Evolutionary conservation across 30 jellyfish, hydroid and myxozoan species (phyloP).

Genomic region (Cassiopea andromeda): DNA sequence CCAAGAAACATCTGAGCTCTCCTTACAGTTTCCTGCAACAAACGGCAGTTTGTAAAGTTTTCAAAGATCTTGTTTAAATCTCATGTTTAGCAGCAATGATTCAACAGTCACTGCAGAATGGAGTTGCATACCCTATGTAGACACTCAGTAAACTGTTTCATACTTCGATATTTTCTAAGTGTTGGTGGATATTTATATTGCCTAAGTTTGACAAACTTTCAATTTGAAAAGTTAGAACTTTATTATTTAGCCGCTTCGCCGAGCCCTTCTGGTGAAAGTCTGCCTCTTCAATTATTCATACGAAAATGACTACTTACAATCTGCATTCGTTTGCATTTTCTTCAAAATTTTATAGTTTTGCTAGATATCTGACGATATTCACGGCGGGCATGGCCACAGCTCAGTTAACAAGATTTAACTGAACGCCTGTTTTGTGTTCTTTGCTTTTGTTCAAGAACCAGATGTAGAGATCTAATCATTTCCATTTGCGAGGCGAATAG

Average conservation of each 20-base stretch:
- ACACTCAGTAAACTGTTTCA: background rate
- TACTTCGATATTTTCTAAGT: background rate
- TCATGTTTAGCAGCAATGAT: no score
- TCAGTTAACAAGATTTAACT: background rate
- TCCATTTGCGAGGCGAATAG: background rate
- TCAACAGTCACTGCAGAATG: no score
- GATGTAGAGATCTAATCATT: background rate
- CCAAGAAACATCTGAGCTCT: no score
- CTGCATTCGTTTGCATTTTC: background rate
- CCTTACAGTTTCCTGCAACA: no score
- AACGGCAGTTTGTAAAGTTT: no score
- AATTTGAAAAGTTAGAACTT: background rate
- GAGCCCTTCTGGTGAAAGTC: background rate
- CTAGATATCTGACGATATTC: background rate
- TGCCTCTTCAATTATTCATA: background rate
- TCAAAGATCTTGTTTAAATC: no score
- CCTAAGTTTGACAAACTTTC: background rate
- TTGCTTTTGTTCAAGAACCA: background rate
- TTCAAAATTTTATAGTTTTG: background rate
- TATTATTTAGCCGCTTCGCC: background rate
- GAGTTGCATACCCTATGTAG: background rate
- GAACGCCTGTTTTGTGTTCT: background rate
- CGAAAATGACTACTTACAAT: background rate
- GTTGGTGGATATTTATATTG: background rate
- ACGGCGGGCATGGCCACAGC: conserved; percentile 7